A percentile compares a stretch with the other conserved stretches of the same genome.
These are phyloP conservation scores for Alosa alosa DNA, from an alignment of 2,113 vertebrate species.

Conservation along the genomic window DNA sequence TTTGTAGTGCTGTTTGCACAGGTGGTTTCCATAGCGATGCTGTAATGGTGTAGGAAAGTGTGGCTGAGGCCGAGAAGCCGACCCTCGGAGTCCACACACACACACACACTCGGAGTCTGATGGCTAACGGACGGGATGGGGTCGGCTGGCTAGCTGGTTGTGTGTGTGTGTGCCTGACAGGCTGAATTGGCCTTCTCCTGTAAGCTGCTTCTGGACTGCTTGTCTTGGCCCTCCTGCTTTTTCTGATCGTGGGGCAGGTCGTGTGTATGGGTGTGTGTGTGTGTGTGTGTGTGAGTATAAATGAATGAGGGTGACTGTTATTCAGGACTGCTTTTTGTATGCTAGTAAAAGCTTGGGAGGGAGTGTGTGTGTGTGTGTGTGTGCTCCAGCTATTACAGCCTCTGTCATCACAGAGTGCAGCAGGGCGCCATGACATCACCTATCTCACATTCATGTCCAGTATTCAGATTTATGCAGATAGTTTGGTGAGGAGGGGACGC, in stretches of 20 bases:
- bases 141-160: neutral
- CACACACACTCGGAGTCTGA: neutral
- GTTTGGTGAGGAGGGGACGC: too few relatives aligned
- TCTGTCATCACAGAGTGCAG: too few relatives aligned
- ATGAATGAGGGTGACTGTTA: too few relatives aligned
- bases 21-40: slow-evolving; percentile 60
- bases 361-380: too few relatives aligned
- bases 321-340: too few relatives aligned
- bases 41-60: slow-evolving; percentile 52
- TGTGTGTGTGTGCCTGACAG: neutral
- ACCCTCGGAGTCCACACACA: neutral
- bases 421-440: too few relatives aligned
- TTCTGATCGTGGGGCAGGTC: neutral
- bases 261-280: neutral
- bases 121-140: neutral
- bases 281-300: too few relatives aligned
- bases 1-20: slow-evolving; percentile 67
- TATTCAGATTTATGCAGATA: too few relatives aligned
- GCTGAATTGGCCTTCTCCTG: neutral
- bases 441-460: too few relatives aligned
- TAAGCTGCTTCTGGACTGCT: neutral
- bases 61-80: neutral
- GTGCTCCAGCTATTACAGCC: too few relatives aligned
- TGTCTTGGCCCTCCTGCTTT: neutral
- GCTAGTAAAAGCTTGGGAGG: too few relatives aligned